phyloP scores from a whole-genome alignment of 2,797 vertebrate genomes.

The Myotis findleyi region DNA sequence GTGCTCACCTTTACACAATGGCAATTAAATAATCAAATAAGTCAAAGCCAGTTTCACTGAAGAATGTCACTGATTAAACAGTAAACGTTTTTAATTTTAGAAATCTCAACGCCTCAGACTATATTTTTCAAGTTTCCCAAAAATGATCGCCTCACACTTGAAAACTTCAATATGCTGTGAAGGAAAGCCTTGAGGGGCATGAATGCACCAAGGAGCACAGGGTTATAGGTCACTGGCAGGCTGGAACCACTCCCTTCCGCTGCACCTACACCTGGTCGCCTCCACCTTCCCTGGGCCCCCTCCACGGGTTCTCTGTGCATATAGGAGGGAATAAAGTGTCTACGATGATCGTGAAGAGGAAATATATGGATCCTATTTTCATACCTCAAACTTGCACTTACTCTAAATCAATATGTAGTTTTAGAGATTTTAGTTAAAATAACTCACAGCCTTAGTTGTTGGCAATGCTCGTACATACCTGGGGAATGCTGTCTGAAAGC shows the following conservation, averaged over 20 bases:
- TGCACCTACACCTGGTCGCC: neutral
- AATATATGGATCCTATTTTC: neutral
- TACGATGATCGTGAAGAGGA: neutral
- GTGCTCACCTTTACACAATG: neutral
- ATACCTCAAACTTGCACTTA: neutral
- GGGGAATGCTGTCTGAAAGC: neutral
- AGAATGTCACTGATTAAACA: neutral
- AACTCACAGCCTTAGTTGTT: neutral
- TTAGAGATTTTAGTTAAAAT: slow-evolving; percentile 23
- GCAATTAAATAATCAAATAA: neutral
- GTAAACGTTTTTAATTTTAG: neutral
- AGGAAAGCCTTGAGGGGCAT: neutral
- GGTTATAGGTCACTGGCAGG: neutral
- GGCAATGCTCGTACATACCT: neutral
- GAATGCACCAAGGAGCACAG: neutral
- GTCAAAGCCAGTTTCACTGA: neutral
- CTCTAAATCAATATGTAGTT: slow-evolving; percentile 6
- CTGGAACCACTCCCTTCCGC: neutral
- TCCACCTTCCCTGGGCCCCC: neutral
- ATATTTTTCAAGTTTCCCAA: neutral
- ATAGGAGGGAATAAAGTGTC: neutral
- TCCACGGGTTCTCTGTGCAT: neutral
- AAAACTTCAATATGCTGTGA: slow-evolving; percentile 15
- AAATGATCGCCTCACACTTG: neutral
- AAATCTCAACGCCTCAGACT: neutral